These are phyloP conservation scores for Chaenodraco wilsoni DNA, from an alignment of 2,797 vertebrate genomes.

Conservation along the genomic window DNA sequence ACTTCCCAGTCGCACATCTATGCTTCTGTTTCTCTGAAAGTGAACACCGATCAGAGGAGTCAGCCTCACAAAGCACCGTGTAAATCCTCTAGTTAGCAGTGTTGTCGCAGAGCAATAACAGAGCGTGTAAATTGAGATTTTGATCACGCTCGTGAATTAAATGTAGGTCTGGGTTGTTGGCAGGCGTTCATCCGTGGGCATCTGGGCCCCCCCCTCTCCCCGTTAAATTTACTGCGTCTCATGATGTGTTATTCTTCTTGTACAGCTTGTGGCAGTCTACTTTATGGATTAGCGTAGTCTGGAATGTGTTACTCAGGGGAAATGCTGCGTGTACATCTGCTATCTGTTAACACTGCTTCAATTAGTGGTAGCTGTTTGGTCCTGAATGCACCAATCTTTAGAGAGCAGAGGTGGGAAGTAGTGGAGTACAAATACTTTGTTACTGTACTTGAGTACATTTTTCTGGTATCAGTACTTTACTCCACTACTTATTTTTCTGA, in stretches of 20 bases:
- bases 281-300: constrained; percentile 34
- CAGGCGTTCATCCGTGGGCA: constrained; percentile 10
- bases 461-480: too few species aligned
- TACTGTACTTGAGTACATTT: too few species aligned
- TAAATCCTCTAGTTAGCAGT: constrained; percentile 17
- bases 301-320: constrained; percentile 28
- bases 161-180: constrained; percentile 38
- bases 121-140: constrained; percentile 48
- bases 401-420: background rate
- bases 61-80: constrained; percentile 1
- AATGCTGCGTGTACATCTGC: constrained; percentile 17
- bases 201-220: constrained; percentile 22
- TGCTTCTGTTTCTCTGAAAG: background rate
- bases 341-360: constrained; percentile 29
- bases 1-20: background rate
- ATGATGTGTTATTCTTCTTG: constrained; percentile 6
- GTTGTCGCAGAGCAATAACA: constrained; percentile 39
- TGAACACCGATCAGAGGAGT: background rate
- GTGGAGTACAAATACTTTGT: too few species aligned
- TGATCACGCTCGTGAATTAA: constrained; percentile 47
- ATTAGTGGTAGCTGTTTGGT: constrained; percentile 42
- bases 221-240: constrained; percentile 15
- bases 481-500: too few species aligned
- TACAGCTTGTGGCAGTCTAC: constrained; percentile 5
- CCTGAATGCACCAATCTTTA: constrained; percentile 12